Evolutionary conservation across 2,113 vertebrate genomes (phyloP), one percentile per base, ranked within the genome.

Genomic region (Solea solea): DNA sequence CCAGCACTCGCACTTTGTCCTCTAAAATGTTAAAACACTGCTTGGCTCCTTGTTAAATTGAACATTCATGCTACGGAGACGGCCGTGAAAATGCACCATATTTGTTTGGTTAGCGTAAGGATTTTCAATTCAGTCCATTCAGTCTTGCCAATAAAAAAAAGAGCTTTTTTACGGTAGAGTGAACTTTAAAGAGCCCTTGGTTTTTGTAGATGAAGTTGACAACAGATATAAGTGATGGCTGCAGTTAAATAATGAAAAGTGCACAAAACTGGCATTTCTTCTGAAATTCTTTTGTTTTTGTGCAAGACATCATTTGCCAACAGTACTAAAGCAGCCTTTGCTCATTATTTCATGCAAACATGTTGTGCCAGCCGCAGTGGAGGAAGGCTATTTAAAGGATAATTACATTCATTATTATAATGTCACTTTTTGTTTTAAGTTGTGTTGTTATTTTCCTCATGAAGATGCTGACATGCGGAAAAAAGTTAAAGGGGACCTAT

Each of bases 221-320:
- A 21, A 48, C 71, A 65, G 61, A 64, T 50, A 6, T 27, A 72
- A 53, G 42, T 48, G 46, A 57, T 67, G 73, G 54, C 64, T 64
- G 7, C 14, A 62, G 56, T 72, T 39, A 40, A 72, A 71, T 34
- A 66, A n/a, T 3, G 49, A 49, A 67, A 53, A 67, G 41, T 28
- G 59, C 48, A 14, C 51, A 69, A 61, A 78, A 57, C 62, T 83
- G 65, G 56, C 61, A 53, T 53, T 16, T 67, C 72, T 63, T 81
- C 78, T 72, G n/a, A 72, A 58, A 63, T 8, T 16, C 16, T n/a
- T 16, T 44, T 44, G 8, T 44, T 44, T 44, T 44, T 15, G 0
- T 49, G 69, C 56, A 60, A 55, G 56, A 53, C 16, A 27, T 34
- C n/a, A 12, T 74, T 55, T 54, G 44, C 25, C 13, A 60, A 57